Base-by-base conservation (phyloP, 2,888 invertebrate species). In the Cheilosia impressa region DNA sequence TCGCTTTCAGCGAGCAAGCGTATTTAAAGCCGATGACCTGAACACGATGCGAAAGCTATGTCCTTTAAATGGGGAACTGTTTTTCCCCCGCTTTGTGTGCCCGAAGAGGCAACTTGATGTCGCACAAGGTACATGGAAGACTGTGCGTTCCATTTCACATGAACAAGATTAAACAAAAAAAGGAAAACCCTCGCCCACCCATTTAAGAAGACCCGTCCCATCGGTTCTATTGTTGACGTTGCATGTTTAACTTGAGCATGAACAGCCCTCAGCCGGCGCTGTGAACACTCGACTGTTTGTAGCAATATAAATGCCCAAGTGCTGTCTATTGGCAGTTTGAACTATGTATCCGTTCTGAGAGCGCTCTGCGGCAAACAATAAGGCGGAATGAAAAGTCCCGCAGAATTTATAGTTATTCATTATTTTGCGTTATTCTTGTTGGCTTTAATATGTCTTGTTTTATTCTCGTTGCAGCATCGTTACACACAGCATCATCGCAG, bases 401-500 rank as follows among this genome's bases (percentile, higher is more conserved):
- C 27, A 15, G 5, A 13, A 24, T 52, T 52, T 52, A 15, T 69
- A 69, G 76, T 57, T 57, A 72, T 66, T 82, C 60, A 82, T 82
- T 82, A 72, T 60, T 72, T 77, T 76, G 69, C 45, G 47, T 63
- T 57, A 38, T 68, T 62, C 43, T 78, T 78, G 50, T 58, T 76
- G 22, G 13, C 38, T 52, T 50, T 60, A 6, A 55, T 6, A 43
- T 27, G 41, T 52, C 27, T n/a, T 34, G 2, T 60, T 45, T 15
- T 68, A 27, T 38, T 75, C 4, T 77, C 53, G 24, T 80, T 80
- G 22, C 72, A 85, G 85, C 72, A 76, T 76, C 76, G 71, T 81
- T 81, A 76, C 63, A 73, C 45, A 77, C 66, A 81, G 71, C 71
- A 77, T 85, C 81, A 80, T 85, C 76, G 72, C 81, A 81, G 81